phyloP scores from a whole-genome alignment of 2,888 invertebrate genomes.

The Ophonus ardosiacus region DNA sequence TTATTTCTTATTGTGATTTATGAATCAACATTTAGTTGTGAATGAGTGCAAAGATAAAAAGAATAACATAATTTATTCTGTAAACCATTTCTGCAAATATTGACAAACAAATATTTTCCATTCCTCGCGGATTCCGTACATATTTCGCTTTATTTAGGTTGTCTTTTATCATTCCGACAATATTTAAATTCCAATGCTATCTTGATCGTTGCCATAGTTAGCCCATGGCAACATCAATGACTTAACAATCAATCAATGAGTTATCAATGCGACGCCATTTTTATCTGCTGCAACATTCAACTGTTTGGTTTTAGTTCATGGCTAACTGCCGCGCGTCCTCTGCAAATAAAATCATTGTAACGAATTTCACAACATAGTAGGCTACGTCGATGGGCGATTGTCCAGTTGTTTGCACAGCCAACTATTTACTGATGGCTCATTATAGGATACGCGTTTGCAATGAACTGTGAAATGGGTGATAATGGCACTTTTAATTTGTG shows the following conservation, averaged over 20 bases:
- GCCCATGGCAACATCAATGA: neutral
- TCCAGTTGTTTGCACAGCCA: neutral
- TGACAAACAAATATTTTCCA: neutral
- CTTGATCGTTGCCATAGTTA: constrained; percentile 6
- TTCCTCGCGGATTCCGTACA: neutral
- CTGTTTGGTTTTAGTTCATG: constrained; percentile 48
- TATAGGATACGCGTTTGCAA: neutral
- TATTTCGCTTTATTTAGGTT: neutral
- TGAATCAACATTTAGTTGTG: neutral
- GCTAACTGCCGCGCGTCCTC: constrained; percentile 36
- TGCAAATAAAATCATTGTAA: constrained; percentile 37
- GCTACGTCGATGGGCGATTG: constrained; percentile 8
- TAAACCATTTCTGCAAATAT: neutral
- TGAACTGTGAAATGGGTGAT: constrained; percentile 21
- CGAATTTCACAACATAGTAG: constrained; percentile 39
- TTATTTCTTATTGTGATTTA: neutral
- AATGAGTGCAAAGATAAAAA: neutral
- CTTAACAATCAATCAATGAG: constrained; percentile 29
- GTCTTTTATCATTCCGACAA: neutral
- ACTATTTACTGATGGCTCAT: constrained; percentile 1
- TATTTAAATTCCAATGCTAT: constrained; percentile 32
- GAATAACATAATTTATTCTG: neutral
- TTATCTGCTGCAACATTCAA: neutral
- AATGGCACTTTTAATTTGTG: constrained; percentile 20
- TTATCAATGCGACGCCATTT: constrained; percentile 20